These are phyloP conservation scores for Polydrusus tereticollis DNA, from an alignment of 2,888 invertebrate species.

Conservation along the genomic window DNA sequence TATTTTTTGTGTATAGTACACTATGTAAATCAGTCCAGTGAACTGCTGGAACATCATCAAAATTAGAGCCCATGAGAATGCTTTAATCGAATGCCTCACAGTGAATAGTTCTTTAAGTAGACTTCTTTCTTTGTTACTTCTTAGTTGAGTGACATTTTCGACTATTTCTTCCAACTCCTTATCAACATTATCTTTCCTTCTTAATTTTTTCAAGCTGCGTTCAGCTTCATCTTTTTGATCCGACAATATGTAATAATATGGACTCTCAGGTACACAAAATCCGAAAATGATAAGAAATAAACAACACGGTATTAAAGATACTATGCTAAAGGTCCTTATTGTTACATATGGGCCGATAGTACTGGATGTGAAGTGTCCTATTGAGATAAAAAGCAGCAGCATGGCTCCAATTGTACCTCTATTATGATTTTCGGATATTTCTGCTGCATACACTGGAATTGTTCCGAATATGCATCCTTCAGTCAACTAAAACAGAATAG, in stretches of 20 bases:
- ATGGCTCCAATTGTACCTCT: conserved; percentile 70
- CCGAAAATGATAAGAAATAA: conserved; percentile 53
- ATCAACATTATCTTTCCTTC: conserved; percentile 43
- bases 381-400: conserved; percentile 47
- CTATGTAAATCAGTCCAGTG: conserved; percentile 80
- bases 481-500: conserved; percentile 66
- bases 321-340: conserved; percentile 49
- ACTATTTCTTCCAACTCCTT: conserved; percentile 52
- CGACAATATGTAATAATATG: conserved; percentile 50
- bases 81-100: conserved; percentile 55
- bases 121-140: conserved; percentile 15
- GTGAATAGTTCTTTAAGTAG: conserved; percentile 41
- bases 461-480: conserved; percentile 78
- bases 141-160: conserved; percentile 45
- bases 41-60: conserved; percentile 61
- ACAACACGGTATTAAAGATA: conserved; percentile 50
- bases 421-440: conserved; percentile 83
- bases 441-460: conserved; percentile 86
- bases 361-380: conserved; percentile 50
- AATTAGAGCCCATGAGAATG: conserved; percentile 62
- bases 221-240: conserved; percentile 72
- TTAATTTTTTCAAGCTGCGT: conserved; percentile 74
- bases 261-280: conserved; percentile 54
- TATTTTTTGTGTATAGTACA: conserved; percentile 81
- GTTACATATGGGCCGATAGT: conserved; percentile 53